Conservation (phyloP, 2,888 invertebrate species). For the Cyrtodaria siliqua region DNA sequence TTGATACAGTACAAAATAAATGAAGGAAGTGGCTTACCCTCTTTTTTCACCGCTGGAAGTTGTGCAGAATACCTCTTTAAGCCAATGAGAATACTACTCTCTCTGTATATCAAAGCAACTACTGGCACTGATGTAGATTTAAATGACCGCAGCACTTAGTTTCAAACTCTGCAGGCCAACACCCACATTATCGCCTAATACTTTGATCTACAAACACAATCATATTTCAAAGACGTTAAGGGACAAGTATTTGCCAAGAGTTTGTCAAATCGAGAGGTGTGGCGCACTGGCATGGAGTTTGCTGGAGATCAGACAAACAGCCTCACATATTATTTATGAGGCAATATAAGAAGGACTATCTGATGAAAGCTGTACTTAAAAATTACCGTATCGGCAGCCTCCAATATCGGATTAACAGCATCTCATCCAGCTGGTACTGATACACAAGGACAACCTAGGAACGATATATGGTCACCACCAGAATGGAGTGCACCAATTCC, state of each 20-base stretch:
- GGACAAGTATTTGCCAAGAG: conserved; percentile 63
- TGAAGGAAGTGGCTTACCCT: too few relatives aligned
- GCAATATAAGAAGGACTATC: conserved; percentile 43
- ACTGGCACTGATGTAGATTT: conserved; percentile 49
- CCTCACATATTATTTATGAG: conserved; percentile 60
- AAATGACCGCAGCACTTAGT: too few relatives aligned
- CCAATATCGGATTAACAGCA: not conserved
- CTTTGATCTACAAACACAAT: conserved; percentile 66
- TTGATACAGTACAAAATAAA: too few relatives aligned
- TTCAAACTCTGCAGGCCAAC: too few relatives aligned
- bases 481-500: too few relatives aligned
- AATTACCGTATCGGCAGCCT: not conserved
- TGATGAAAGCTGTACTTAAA: conserved; percentile 47
- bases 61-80: conserved; percentile 70
- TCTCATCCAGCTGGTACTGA: too few relatives aligned
- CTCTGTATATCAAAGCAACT: conserved; percentile 53
- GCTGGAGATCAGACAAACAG: conserved; percentile 61
- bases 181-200: too few relatives aligned
- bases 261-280: too few relatives aligned
- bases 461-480: conserved; percentile 54
- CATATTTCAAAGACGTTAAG: conserved; percentile 66
- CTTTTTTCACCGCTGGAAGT: conserved; percentile 66
- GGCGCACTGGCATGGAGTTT: too few relatives aligned
- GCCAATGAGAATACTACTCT: conserved; percentile 53
- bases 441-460: conserved; percentile 28